Conservation (phyloP, 2,888 invertebrate species). For the Mimas tiliae region DNA sequence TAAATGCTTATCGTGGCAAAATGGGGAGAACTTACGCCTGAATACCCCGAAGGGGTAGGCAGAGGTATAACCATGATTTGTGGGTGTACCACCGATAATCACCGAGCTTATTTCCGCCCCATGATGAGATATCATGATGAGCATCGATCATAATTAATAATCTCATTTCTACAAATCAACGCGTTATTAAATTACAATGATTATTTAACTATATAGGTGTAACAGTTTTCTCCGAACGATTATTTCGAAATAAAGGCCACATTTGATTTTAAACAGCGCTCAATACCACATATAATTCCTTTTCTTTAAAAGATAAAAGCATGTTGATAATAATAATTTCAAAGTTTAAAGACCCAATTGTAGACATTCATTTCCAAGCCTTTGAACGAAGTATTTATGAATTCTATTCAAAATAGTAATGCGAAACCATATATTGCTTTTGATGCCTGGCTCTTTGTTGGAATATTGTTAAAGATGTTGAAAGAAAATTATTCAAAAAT, state of each 20-base stretch:
- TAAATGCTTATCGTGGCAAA: too few relatives aligned
- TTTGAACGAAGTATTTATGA: slow-evolving; percentile 1
- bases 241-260: not conserved
- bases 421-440: not conserved
- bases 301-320: slow-evolving; percentile 2
- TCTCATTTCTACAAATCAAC: too few relatives aligned
- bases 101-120: too few relatives aligned
- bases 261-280: too few relatives aligned
- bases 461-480: not conserved
- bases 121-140: too few relatives aligned
- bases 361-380: slow-evolving; percentile 4
- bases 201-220: too few relatives aligned
- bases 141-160: too few relatives aligned
- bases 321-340: not conserved
- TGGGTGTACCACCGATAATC: too few relatives aligned
- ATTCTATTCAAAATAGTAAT: not conserved
- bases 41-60: too few relatives aligned
- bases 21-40: too few relatives aligned
- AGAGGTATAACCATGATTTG: too few relatives aligned
- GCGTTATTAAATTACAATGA: too few relatives aligned
- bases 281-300: not conserved
- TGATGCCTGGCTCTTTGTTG: not conserved
- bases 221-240: not conserved
- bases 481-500: not conserved
- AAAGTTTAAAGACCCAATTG: not conserved